Base-by-base conservation (phyloP, 2,888 invertebrate species). In the Trissolcus japonicus region DNA sequence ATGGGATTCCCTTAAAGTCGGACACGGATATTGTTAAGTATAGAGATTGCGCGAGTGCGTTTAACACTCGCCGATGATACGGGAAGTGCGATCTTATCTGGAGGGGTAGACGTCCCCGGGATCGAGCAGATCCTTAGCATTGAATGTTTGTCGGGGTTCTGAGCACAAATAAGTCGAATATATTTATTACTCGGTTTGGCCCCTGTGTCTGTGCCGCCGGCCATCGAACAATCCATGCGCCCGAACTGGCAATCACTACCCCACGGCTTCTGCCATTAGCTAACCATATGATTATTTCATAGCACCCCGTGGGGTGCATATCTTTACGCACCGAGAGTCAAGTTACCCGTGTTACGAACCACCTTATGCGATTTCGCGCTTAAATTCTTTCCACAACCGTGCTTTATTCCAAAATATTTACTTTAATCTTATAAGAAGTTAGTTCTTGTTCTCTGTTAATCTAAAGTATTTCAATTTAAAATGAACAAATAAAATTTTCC, bases 201-300 rank as follows among this genome's bases (percentile, higher is more conserved):
- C 80, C 67, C 66, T 79, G 11, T 14, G 67, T 43, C 40, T 55
- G 48, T 19, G 76, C 69, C 78, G 78, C 80, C 79, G 75, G 75
- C 53, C 68, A 71, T 25, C 62, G 66, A 56, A 75, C 68, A 76
- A 78, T 76, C 79, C 80, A 83, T 80, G 84, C 35, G 35, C 83
- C 80, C 81, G 82, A 81, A 73, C 84, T 83, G 82, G 85, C 85
- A 86, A 86, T 86, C 85, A 83, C 84, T 82, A 84, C 85, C 85
- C 84, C 82, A 78, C 79, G 79, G 76, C 79, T 81, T 83, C 88
- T 55, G 63, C 75, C 87, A 89, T 89, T 88, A 89, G 88, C 88
- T 88, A 89, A 89, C 88, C 89, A 89, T 89, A 89, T 89, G 89
- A 88, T 89, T 89, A 89, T 88, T 88, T 89, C 87, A 89, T 88